These are phyloP conservation scores for Parelbella ahira DNA, from an alignment of 2,888 invertebrate genomes.

Conservation along the genomic window DNA sequence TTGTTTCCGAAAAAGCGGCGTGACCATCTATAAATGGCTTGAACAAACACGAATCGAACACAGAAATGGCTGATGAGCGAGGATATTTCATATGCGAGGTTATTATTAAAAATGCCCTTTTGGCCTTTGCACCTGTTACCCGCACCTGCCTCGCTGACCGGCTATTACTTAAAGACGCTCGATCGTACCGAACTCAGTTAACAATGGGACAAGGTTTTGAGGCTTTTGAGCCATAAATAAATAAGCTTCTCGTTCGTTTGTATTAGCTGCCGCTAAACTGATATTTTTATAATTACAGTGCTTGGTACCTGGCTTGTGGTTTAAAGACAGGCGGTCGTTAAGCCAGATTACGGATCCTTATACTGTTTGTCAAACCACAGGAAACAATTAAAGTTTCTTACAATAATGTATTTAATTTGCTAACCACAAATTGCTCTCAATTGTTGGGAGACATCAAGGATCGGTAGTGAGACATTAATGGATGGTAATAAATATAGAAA, in stretches of 20 bases:
- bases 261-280: constrained; percentile 10
- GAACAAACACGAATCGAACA: constrained; percentile 20
- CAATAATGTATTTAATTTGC: too few relatives aligned
- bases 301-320: constrained; percentile 15
- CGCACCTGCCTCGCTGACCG: constrained; percentile 65
- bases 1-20: constrained; percentile 64
- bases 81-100: constrained; percentile 46
- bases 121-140: constrained; percentile 30
- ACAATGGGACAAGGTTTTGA: constrained; percentile 16
- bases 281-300: constrained; percentile 17
- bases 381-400: constrained; percentile 15
- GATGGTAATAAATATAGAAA: too few relatives aligned
- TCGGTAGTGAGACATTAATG: too few relatives aligned
- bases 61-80: constrained; percentile 48
- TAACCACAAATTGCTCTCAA: too few relatives aligned
- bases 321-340: constrained; percentile 9
- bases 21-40: constrained; percentile 60
- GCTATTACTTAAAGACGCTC: constrained; percentile 32
- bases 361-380: constrained; percentile 14
- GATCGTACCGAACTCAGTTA: constrained; percentile 11
- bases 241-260: constrained; percentile 19
- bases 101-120: constrained; percentile 38
- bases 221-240: constrained; percentile 11
- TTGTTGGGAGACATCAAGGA: too few relatives aligned
- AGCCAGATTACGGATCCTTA: constrained; percentile 10